A percentile compares a stretch with the other conserved stretches of the same genome.
Evolutionary conservation across 2,888 invertebrate genomes (phyloP).

Genomic region (Luffia ferchaultella): DNA sequence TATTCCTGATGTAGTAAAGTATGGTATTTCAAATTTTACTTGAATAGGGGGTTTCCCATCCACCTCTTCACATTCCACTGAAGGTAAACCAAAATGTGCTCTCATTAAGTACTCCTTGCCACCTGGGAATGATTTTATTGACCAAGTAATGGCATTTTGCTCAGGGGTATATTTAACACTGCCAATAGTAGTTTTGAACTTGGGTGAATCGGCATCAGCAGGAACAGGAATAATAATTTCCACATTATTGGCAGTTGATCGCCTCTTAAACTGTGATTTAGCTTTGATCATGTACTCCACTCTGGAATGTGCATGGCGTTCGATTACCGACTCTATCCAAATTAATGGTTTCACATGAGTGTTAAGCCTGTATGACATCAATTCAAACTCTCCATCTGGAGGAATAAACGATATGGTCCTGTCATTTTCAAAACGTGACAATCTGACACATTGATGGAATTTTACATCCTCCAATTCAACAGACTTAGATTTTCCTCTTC

Average conservation of each 20-base stretch:
- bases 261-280: conserved; percentile 96
- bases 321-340: conserved; percentile 99
- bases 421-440: conserved; percentile 98
- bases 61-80: conserved; percentile 91
- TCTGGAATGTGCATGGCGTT: conserved; percentile 94
- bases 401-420: conserved; percentile 98
- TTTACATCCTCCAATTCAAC: conserved; percentile 99
- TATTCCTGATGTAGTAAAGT: conserved; percentile 98
- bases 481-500: conserved; percentile 96
- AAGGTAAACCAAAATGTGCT: conserved; percentile 97
- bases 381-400: conserved; percentile 98
- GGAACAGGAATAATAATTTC: conserved; percentile 97
- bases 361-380: conserved; percentile 97
- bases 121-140: conserved; percentile 96
- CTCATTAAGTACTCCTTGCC: conserved; percentile 98
- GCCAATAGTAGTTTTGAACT: conserved; percentile 97
- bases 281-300: conserved; percentile 99
- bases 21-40: conserved; percentile 99
- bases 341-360: conserved; percentile 97
- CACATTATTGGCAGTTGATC: conserved; percentile 98
- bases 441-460: conserved; percentile 96
- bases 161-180: conserved; percentile 98
- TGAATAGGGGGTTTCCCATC: conserved; percentile 98
- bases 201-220: conserved; percentile 97
- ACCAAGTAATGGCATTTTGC: conserved; percentile 97